Evolutionary conservation across 2,888 invertebrate genomes (phyloP), one percentile per base, ranked within the genome.

Genomic region (Caenorhabditis macrosperma): DNA sequence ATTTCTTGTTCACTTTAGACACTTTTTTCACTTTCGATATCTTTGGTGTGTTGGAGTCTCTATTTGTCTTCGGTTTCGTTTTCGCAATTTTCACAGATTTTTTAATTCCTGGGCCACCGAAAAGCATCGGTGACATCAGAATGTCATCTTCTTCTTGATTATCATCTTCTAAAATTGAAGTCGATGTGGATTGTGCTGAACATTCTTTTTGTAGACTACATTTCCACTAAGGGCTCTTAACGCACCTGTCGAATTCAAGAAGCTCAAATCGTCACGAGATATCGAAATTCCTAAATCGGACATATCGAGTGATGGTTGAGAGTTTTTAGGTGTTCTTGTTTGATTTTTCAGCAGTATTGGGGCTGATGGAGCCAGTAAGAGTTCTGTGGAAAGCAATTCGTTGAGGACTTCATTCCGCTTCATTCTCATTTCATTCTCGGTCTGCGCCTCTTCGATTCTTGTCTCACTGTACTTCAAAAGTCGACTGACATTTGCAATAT

Each of bases 401-500:
- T 12, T 50, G n/a, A 78, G 61, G 15, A 68, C 44, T 55, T 74
- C 61, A 4, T 50, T 57, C 50, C 78, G 72, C n/a, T 64, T 55
- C 57, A 46, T 50, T 10, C 28, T 48, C 26, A 78, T 50, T 15
- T 72, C 64, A 33, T 63, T 67, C 20, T 72, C 66, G 0, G 35
- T 20, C 35, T 61, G 67, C 5, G 78, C 82, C 15, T 63, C 57
- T 7, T 63, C 48, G 28, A 82, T 61, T 24, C 46, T 55, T n/a
- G 61, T 35, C n/a, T 76, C 57, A 7, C 46, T 59, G 38, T 69
- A 60, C 35, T 76, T 78, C 35, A 82, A 17, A 41, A 82, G 59
- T 3, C 60, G 59, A 15, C 59, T 55, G 7, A 76, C 71, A 4
- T 50, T 46, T 54, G 60, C 17, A 15, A 67, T 26, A 22, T 54